Evolutionary conservation across 2,888 invertebrate species (phyloP), one percentile per base, ranked within the genome.

Genomic region (Watsonalla binaria): DNA sequence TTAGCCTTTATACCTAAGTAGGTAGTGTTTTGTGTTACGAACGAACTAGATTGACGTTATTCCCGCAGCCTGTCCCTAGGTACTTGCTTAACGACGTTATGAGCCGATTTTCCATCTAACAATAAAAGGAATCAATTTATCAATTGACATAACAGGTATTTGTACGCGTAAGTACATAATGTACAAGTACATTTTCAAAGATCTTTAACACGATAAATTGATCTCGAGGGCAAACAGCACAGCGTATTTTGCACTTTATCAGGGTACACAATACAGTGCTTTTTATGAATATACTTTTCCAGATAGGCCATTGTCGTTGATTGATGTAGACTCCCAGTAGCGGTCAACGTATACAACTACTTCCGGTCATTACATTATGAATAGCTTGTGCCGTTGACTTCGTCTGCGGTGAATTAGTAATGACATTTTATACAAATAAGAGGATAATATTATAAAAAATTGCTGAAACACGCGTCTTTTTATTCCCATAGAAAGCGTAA

Each of bases 81-180:
- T 24, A 24, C 24, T 24, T 24, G 24, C 35, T 50, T 52, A 52
- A n/a, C 37, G 37, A 49, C 49, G 6, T 9, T 13, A 37, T 5
- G 48, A 50, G 35, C 37, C 13, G 35, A 51, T 35, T 48, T 47
- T 53, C 54, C 45, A 48, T 5, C 14, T 37, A n/a, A 37, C 49
- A 56, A 61, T 51, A 56, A 61, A 59, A 56, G 47, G 59, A 59
- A 60, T 62, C 74, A 74, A 76, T 74, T 76, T 73, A 65, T 57
- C 74, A 76, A 70, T 76, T 75, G 68, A 70, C 55, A 46, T 49
- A 51, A 54, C 50, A 14, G 53, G 13, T 42, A 51, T 24, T 24
- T 51, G 24, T 47, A 35, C 47, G 7, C 8, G 0, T 8, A 37
- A 37, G 6, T 37, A 7, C 37, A 37, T 37, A 7, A 24, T 37